phyloP scores from a whole-genome alignment of 2,113 vertebrate species.

The Pholis gunnellus region DNA sequence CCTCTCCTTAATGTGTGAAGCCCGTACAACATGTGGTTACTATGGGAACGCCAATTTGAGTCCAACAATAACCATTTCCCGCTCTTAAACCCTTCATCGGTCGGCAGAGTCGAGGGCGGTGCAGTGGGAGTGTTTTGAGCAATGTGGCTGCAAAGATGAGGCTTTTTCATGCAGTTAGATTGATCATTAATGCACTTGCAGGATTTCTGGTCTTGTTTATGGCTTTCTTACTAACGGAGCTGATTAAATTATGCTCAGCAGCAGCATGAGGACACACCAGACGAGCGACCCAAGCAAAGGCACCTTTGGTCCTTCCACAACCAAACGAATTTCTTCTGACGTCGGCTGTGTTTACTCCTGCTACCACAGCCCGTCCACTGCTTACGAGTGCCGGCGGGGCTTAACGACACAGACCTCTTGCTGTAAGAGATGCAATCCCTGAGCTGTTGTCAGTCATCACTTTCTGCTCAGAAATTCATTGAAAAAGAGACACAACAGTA shows the following conservation, averaged over 20 bases:
- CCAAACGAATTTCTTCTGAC: slow-evolving; percentile 19
- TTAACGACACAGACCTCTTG: slow-evolving; percentile 60
- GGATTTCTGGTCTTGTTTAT: slow-evolving; percentile 41
- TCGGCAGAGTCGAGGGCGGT: not conserved
- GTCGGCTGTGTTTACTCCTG: slow-evolving; percentile 35
- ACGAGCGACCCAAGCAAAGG: slow-evolving; percentile 4
- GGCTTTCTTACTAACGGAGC: slow-evolving; percentile 37
- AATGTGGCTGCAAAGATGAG: slow-evolving; percentile 16
- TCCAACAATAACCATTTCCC: slow-evolving; percentile 16
- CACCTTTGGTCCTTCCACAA: slow-evolving; percentile 16
- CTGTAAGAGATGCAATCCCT: slow-evolving; percentile 43
- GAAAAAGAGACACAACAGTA: slow-evolving; percentile 28
- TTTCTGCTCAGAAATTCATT: slow-evolving; percentile 50
- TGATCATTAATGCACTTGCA: slow-evolving; percentile 38
- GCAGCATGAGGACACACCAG: not conserved
- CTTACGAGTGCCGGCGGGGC: slow-evolving; percentile 57
- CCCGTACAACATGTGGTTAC: slow-evolving; percentile 50
- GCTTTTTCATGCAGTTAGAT: slow-evolving; percentile 20
- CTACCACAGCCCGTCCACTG: slow-evolving; percentile 6
- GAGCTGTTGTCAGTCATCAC: slow-evolving; percentile 55
- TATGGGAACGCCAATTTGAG: slow-evolving; percentile 52
- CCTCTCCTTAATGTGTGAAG: slow-evolving; percentile 7
- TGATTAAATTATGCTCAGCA: slow-evolving; percentile 20
- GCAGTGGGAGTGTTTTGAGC: not conserved
- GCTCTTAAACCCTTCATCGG: not conserved